Evolutionary conservation across 2,888 invertebrate genomes (phyloP).

Genomic region (Thecocarcelia acutangulata): DNA sequence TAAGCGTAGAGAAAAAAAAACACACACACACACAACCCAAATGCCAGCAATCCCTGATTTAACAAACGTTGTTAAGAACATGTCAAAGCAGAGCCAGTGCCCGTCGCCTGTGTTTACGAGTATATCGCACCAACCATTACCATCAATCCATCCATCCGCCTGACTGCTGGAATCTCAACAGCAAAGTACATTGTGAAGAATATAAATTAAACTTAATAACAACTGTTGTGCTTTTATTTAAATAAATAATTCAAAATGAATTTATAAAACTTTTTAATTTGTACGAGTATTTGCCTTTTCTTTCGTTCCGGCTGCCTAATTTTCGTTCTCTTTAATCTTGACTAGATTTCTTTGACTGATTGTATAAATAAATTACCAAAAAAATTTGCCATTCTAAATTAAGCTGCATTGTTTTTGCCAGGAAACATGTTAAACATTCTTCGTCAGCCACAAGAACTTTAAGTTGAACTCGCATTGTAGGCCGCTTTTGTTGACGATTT

Average conservation of each 20-base stretch:
- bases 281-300: neutral
- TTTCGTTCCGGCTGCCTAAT: conserved; percentile 10
- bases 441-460: neutral
- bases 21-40: conserved; percentile 31
- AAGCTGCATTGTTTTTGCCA: neutral
- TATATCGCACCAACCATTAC: too few species aligned
- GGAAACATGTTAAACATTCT: neutral
- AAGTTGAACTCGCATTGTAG: conserved; percentile 1
- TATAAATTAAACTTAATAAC: conserved; percentile 56
- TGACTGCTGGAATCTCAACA: conserved; percentile 36
- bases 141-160: too few species aligned
- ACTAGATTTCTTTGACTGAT: conserved; percentile 40
- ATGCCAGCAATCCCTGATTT: conserved; percentile 49
- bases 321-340: conserved; percentile 10
- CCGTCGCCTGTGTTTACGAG: too few species aligned
- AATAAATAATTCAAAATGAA: conserved; percentile 61
- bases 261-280: conserved; percentile 45
- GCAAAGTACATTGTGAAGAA: conserved; percentile 34
- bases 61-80: conserved; percentile 39
- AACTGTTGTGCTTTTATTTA: conserved; percentile 54
- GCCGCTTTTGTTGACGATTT: neutral
- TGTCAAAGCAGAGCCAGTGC: conserved; percentile 23
- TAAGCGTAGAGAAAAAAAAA: neutral
- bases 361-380: conserved; percentile 59
- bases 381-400: conserved; percentile 38